Percentiles rank a stretch among this genome's conserved stretches.
Evolutionary conservation across 35 echinoderm and acorn worm genomes (phyloP).

Genomic region (Strongylocentrotus purpuratus): DNA sequence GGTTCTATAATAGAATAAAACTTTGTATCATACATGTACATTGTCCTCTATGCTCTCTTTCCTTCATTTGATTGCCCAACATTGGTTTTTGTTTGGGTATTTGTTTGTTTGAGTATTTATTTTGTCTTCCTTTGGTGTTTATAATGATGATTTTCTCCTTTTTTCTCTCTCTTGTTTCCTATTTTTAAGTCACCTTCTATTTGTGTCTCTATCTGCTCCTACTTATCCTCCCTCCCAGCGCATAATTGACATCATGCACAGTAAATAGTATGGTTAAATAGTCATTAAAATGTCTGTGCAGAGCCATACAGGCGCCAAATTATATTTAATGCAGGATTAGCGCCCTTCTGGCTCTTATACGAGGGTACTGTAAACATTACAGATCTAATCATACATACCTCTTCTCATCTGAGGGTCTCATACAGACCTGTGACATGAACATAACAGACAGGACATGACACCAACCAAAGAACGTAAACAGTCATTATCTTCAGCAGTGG

Average conservation of each 20-base stretch:
- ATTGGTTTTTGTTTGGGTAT: background rate
- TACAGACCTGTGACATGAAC: background rate
- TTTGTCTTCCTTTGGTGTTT: background rate
- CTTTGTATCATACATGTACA: background rate
- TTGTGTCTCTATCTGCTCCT: background rate
- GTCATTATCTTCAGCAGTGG: background rate
- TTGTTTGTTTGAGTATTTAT: background rate
- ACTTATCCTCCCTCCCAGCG: background rate
- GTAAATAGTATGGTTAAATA: background rate
- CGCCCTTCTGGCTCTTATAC: background rate
- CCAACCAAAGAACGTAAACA: background rate
- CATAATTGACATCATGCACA: background rate
- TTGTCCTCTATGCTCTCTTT: background rate
- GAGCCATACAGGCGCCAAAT: no score
- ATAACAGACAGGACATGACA: background rate
- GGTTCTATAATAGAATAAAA: background rate
- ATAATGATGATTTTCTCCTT: background rate
- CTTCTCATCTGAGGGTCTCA: background rate
- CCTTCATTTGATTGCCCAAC: background rate
- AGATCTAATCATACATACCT: background rate
- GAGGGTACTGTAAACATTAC: background rate
- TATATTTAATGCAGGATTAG: no score
- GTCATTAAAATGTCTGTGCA: background rate
- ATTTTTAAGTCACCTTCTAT: background rate
- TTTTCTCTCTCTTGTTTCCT: background rate